phyloP scores from a whole-genome alignment of 2,888 invertebrate species.

The Petrolisthes manimaculis region DNA sequence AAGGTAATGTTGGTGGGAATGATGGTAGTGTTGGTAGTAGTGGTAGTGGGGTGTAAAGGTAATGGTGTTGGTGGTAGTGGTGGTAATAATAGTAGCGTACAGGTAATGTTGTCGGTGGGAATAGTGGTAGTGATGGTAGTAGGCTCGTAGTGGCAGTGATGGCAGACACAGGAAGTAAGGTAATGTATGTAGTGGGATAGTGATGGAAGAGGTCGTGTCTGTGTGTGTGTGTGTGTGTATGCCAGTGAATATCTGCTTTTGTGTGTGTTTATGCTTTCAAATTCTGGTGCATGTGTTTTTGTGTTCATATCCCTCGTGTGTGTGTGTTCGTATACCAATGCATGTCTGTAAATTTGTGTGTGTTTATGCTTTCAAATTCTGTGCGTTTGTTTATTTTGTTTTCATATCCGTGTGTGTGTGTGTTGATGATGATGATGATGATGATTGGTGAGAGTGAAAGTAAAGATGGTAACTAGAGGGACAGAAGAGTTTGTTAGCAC shows the following conservation, averaged over 20 bases:
- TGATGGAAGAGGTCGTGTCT: background rate
- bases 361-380: background rate
- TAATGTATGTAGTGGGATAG: background rate
- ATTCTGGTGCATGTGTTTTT: background rate
- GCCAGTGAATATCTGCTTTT: background rate
- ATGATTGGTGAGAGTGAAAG: too few relatives aligned
- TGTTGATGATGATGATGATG: too few relatives aligned
- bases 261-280: background rate
- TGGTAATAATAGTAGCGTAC: background rate
- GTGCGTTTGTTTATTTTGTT: background rate
- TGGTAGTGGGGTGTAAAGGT: background rate
- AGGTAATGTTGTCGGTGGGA: background rate
- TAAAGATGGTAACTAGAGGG: too few relatives aligned
- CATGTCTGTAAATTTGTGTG: background rate
- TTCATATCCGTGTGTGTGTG: background rate
- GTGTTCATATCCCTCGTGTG: background rate
- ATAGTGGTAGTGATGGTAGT: background rate
- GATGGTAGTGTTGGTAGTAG: background rate
- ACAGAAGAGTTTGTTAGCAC: too few relatives aligned
- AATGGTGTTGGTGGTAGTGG: background rate
- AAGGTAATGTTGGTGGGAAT: background rate
- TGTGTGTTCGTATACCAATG: background rate
- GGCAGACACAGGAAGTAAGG: background rate
- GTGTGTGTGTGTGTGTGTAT: background rate
- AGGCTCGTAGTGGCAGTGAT: background rate